Conservation (phyloP, 2,113 vertebrate species). For the Larimichthys polyactis region DNA sequence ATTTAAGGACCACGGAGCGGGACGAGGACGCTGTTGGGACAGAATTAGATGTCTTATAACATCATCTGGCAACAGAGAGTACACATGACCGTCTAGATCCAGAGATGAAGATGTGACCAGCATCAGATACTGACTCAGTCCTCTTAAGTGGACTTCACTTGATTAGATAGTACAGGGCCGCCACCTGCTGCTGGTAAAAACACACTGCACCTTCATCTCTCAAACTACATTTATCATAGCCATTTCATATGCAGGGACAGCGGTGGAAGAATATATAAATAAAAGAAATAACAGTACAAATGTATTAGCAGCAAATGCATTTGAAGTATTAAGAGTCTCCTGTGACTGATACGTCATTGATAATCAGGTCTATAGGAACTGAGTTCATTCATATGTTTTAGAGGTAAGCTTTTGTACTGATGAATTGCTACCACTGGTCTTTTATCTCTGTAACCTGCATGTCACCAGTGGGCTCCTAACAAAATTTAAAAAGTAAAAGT, state of each 20-base stretch:
- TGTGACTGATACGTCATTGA: no score
- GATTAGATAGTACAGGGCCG: constrained; percentile 37
- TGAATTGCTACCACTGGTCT: no score
- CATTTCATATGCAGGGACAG: background rate
- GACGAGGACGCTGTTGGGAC: background rate
- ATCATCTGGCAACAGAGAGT: constrained; percentile 24
- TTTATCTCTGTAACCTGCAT: no score
- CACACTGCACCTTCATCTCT: background rate
- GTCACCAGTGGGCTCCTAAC: no score
- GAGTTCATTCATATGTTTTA: no score
- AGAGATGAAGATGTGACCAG: constrained; percentile 51
- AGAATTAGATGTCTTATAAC: constrained; percentile 1
- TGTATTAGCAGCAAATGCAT: no score
- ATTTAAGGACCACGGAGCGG: background rate
- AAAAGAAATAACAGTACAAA: no score
- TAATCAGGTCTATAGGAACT: no score
- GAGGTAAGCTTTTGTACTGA: no score
- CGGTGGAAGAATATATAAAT: no score
- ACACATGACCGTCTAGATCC: constrained; percentile 19
- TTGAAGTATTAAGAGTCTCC: no score
- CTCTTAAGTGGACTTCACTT: background rate
- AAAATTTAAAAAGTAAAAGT: background rate
- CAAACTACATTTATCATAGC: background rate
- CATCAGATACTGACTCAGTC: constrained; percentile 18
- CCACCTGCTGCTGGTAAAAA: constrained; percentile 63